Conservation (phyloP, 2,797 vertebrate genomes). For the Euthynnus affinis region DNA sequence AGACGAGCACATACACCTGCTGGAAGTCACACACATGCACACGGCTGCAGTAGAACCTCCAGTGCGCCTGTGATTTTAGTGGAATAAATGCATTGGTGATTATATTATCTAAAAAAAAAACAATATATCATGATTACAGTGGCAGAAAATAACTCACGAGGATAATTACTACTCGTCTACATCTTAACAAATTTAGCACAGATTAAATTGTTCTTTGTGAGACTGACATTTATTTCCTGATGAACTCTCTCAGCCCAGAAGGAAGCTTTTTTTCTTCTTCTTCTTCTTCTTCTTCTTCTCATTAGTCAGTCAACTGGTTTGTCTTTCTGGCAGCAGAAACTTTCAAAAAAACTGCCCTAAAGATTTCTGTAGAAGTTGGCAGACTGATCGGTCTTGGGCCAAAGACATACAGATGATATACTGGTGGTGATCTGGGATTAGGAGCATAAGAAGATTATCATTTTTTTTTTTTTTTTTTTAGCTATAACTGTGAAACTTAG, state of each 20-base stretch:
- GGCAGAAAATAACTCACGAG: neutral
- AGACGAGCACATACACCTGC: constrained; percentile 6
- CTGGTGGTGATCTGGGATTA: constrained; percentile 38
- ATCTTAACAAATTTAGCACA: neutral
- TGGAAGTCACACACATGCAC: neutral
- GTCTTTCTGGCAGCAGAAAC: neutral
- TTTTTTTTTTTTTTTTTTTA: constrained; percentile 25
- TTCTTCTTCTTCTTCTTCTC: no score
- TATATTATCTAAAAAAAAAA: neutral
- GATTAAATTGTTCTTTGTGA: neutral
- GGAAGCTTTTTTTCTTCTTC: neutral
- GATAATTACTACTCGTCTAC: neutral
- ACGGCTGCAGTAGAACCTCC: neutral
- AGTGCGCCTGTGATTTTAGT: neutral
- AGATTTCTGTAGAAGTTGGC: neutral
- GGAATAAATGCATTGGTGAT: neutral
- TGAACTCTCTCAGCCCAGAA: neutral
- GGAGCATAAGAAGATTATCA: constrained; percentile 25
- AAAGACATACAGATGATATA: constrained; percentile 24
- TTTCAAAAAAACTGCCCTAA: neutral
- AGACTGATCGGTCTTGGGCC: constrained; percentile 8
- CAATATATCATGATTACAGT: neutral
- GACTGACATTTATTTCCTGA: neutral
- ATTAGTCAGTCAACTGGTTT: neutral
- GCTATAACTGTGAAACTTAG: constrained; percentile 19